Conservation (phyloP, 1,140 invertebrate species). For the Leptopilina clavipes region DNA sequence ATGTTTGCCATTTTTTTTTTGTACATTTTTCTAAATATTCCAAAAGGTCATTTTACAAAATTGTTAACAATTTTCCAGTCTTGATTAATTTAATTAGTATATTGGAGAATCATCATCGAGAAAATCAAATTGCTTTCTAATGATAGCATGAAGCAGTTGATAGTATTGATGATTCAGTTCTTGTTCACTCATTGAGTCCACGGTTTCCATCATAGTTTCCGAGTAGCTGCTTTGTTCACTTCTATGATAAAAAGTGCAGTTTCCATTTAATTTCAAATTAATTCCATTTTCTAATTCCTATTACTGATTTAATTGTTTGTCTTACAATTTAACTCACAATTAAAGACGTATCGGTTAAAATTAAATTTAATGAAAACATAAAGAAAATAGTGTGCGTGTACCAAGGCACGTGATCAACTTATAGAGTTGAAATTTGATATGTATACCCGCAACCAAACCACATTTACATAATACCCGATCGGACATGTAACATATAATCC, state of each 20-base stretch:
- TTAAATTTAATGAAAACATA: neutral
- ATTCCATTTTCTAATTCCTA: neutral
- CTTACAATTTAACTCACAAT: neutral
- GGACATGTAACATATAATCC: constrained; percentile 23
- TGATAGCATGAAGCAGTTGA: constrained; percentile 20
- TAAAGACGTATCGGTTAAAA: no score
- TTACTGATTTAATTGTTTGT: neutral
- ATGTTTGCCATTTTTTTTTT: no score
- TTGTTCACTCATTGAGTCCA: constrained; percentile 40
- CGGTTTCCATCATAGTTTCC: constrained; percentile 32
- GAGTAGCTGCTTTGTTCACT: constrained; percentile 49
- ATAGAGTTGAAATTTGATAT: constrained; percentile 24
- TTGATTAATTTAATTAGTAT: constrained; percentile 53
- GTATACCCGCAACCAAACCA: neutral
- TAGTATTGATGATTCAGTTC: constrained; percentile 3
- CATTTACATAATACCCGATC: constrained; percentile 20
- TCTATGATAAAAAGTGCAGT: constrained; percentile 42
- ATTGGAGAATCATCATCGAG: constrained; percentile 63
- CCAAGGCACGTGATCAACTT: neutral
- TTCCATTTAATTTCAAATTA: neutral
- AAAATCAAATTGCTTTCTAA: constrained; percentile 59
- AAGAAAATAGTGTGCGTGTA: constrained; percentile 6
- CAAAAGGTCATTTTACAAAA: no score
- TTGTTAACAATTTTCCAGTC: neutral
- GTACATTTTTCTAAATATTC: neutral